A percentile compares a stretch with the other conserved stretches of the same genome.
Conservation (phyloP, 1,140 invertebrate species). For the Philopotamus ludificatus region DNA sequence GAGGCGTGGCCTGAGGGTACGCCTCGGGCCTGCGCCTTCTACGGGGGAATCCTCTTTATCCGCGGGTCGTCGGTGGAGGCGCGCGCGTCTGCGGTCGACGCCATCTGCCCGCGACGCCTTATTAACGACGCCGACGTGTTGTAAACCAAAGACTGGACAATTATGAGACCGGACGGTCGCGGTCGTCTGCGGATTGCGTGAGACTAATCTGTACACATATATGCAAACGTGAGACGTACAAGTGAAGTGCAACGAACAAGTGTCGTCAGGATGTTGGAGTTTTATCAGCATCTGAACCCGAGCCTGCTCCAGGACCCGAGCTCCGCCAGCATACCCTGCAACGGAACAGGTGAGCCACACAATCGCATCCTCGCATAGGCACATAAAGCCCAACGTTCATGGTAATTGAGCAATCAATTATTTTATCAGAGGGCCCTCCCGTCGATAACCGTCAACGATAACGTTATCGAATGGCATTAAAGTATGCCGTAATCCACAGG, state of each 20-base stretch:
- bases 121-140: background rate
- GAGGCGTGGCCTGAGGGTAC: background rate
- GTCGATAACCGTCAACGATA: too few relatives aligned
- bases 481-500: too few relatives aligned
- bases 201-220: too few relatives aligned
- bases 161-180: too few relatives aligned
- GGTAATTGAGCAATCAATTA: too few relatives aligned
- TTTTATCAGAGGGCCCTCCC: too few relatives aligned
- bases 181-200: too few relatives aligned
- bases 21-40: constrained; percentile 13
- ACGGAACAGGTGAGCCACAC: background rate
- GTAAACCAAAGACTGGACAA: background rate
- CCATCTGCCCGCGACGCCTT: background rate
- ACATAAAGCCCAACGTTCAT: too few relatives aligned
- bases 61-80: background rate
- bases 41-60: background rate
- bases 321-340: background rate
- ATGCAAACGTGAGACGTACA: too few relatives aligned
- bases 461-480: too few relatives aligned
- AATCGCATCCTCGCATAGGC: too few relatives aligned
- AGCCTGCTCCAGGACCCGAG: constrained; percentile 13
- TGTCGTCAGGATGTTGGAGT: constrained; percentile 4
- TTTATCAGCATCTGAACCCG: constrained; percentile 22
- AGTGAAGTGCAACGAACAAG: background rate
- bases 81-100: background rate